A percentile compares a stretch with the other conserved stretches of the same genome.
These are phyloP conservation scores for Hydriomena furcata DNA, from an alignment of 2,888 invertebrate species.

Conservation along the genomic window DNA sequence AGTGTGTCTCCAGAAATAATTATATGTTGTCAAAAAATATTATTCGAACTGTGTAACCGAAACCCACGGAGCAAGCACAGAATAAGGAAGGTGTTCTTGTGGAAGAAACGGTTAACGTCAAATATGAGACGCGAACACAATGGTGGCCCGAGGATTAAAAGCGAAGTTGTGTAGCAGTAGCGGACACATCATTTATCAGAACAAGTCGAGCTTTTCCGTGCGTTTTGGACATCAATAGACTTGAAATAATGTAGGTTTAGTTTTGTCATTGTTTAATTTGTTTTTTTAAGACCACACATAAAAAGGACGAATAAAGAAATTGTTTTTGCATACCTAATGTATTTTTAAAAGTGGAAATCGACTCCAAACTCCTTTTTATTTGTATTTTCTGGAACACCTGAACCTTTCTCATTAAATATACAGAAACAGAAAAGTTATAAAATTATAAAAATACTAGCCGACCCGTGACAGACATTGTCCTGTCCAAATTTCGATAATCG, in stretches of 20 bases:
- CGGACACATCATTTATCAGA: slow-evolving; percentile 79
- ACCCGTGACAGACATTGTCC: too few relatives aligned
- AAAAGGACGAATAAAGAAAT: too few relatives aligned
- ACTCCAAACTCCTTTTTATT: too few relatives aligned
- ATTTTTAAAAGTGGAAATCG: too few relatives aligned
- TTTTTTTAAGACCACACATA: neutral
- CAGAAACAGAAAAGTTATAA: too few relatives aligned
- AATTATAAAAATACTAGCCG: too few relatives aligned
- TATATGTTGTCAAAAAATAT: too few relatives aligned
- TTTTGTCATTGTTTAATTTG: slow-evolving; percentile 17
- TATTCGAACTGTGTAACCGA: slow-evolving; percentile 48
- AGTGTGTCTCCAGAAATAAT: too few relatives aligned
- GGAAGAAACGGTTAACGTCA: slow-evolving; percentile 68
- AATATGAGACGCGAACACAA: slow-evolving; percentile 75
- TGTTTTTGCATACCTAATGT: too few relatives aligned
- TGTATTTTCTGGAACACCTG: too few relatives aligned
- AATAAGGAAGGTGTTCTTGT: slow-evolving; percentile 44
- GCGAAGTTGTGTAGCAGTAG: slow-evolving; percentile 79
- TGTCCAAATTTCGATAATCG: too few relatives aligned
- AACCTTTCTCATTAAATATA: too few relatives aligned
- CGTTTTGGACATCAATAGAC: slow-evolving; percentile 52
- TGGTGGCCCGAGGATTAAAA: slow-evolving; percentile 76
- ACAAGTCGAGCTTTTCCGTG: slow-evolving; percentile 56
- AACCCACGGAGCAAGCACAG: slow-evolving; percentile 60
- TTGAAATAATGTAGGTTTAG: slow-evolving; percentile 41